Base-by-base conservation (phyloP, 2,797 vertebrate genomes). In the Hyperoplus immaculatus region DNA sequence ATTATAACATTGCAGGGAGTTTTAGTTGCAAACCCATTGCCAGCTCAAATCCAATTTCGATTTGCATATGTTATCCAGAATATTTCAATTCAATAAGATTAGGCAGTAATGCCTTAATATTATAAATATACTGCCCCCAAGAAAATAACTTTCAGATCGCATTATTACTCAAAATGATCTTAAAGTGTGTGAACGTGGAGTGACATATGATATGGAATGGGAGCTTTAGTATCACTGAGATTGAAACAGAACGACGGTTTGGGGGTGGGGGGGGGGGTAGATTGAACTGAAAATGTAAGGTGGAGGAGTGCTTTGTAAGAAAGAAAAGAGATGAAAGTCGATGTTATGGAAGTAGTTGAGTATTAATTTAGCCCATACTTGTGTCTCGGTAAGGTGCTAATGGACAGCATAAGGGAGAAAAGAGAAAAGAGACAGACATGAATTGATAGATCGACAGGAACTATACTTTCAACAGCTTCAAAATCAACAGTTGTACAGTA, bases 331-430 rank as follows among this genome's bases (percentile, higher is more conserved):
- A 95, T 95, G 94, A 96, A 96, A 94, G 95, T 95, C 94, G 89
- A 96, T 96, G 95, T 95, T 95, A 96, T 93, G 96, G 95, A 96
- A 96, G 95, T 94, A 96, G 95, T 94, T 95, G 95, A 96, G 95
- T 96, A 90, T 85, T 77, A 97, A 96, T 96, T 96, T 93, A 85
- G 61, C 70, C 78, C 97, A 94, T 99, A 99, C 97, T 99, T 98
- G 98, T 99, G 96, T 99, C 98, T 97, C 98, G 98, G 97, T 98
- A 99, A 94, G 97, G 97, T 95, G 97, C 98, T 99, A 96, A 96
- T 95, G 96, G 96, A 96, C 96, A 97, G 97, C 97, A 96, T 97
- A 96, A 95, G 51, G 96, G 95, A 96, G 93, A 94, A 96, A 96
- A 75, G 83, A 95, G 95, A 96, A 95, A 72, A 92, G 69, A 97